Evolutionary conservation across 2,888 invertebrate genomes (phyloP), one percentile per base, ranked within the genome.

Genomic region (Idaea dimidiata): DNA sequence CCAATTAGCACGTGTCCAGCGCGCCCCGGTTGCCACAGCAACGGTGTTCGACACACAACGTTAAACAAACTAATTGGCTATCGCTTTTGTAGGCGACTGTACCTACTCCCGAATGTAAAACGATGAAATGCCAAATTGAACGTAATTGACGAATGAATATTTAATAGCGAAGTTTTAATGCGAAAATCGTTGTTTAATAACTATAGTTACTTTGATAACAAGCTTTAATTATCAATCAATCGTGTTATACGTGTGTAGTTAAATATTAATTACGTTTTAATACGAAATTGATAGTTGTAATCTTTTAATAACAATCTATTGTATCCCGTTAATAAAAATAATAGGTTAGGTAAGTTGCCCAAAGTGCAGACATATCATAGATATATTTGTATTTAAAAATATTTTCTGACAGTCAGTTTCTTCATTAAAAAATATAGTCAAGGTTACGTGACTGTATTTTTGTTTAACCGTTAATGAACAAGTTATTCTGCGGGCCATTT

Each of bases 61-160:
- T 83, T 86, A 86, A 88, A 88, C 87, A 84, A 88, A 84, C 87
- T 88, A 88, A 88, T 89, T 88, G 88, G 81, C 73, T 76, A 70
- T 69, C 78, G 80, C 80, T 81, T 82, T 78, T 83, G 79, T 76
- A 77, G 73, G 70, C 74, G 78, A 72, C 70, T 80, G 80, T 79
- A 80, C 78, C 72, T 71, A 71, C 71, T 73, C 72, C 73, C 74
- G 73, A 75, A 78, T 75, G 74, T 72, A 67, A 66, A 71, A 72
- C 71, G 73, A 69, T 64, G 73, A 70, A 74, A 72, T 69, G 59
- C 66, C 67, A 66, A 68, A 71, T 72, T 72, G 69, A 70, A 69
- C 70, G 66, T 75, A 77, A 77, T 77, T 76, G 75, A 75, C 72
- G 74, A 77, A 77, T 75, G 73, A 73, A 76, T 71, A 71, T 76